A percentile compares a stretch with the other conserved stretches of the same genome.
phyloP scores from a whole-genome alignment of 2,113 vertebrate species.

The Ranitomeya variabilis region DNA sequence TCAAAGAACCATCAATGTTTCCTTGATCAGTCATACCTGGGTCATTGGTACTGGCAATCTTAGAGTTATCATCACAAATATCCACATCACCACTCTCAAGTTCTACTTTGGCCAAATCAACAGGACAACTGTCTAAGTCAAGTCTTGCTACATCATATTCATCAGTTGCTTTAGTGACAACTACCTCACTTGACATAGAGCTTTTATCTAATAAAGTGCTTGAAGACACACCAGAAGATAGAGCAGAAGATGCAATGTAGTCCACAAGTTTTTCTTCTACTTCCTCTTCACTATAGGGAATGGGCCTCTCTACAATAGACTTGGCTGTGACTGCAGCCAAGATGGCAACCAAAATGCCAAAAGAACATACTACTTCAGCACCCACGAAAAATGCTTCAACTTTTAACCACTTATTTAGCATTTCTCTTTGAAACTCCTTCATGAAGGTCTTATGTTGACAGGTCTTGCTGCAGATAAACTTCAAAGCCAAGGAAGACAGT shows the following conservation, averaged over 20 bases:
- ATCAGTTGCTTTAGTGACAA: too few relatives aligned
- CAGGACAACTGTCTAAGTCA: not conserved
- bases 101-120: not conserved
- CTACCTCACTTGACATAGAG: too few relatives aligned
- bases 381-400: not conserved
- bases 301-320: not conserved
- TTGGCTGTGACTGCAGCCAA: conserved; percentile 13
- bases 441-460: not conserved
- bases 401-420: not conserved
- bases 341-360: conserved; percentile 17
- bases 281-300: not conserved
- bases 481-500: not conserved
- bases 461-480: not conserved
- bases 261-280: not conserved
- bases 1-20: not conserved
- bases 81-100: too few relatives aligned
- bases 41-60: not conserved
- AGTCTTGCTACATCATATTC: not conserved
- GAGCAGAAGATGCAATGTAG: too few relatives aligned
- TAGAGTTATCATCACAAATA: not conserved
- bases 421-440: not conserved
- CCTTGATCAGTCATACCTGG: not conserved
- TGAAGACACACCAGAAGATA: too few relatives aligned
- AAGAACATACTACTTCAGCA: not conserved
- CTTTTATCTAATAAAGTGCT: too few relatives aligned